A percentile compares a stretch with the other conserved stretches of the same genome.
Evolutionary conservation across 2,888 invertebrate genomes (phyloP).

Genomic region (Aquatica leii): DNA sequence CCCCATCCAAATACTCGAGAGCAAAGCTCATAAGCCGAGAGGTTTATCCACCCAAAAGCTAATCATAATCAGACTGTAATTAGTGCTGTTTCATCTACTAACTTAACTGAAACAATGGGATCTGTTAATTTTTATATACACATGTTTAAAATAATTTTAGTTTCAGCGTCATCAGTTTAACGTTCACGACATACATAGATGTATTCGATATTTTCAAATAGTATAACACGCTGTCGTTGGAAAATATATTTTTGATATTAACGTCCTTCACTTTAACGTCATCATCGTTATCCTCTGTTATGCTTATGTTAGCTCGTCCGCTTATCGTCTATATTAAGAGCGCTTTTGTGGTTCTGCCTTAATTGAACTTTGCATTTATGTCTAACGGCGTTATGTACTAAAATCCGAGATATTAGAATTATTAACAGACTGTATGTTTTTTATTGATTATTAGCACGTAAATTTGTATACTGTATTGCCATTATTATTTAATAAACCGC

Average conservation of each 20-base stretch:
- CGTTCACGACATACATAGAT: too few relatives aligned
- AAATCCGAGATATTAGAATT: too few relatives aligned
- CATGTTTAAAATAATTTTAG: conserved; percentile 16
- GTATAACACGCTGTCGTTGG: too few relatives aligned
- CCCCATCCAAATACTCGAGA: conserved; percentile 58
- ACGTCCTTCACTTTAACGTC: conserved; percentile 31
- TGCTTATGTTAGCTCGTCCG: conserved; percentile 32
- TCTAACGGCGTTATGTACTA: conserved; percentile 5
- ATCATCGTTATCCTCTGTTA: conserved; percentile 38
- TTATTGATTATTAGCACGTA: too few relatives aligned
- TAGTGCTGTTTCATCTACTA: conserved; percentile 51
- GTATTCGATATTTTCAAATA: too few relatives aligned
- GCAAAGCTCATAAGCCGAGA: conserved; percentile 59
- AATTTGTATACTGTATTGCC: too few relatives aligned
- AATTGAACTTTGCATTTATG: conserved; percentile 28
- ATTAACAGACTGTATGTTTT: too few relatives aligned
- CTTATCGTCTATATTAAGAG: conserved; percentile 30
- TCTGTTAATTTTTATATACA: conserved; percentile 16
- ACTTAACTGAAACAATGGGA: conserved; percentile 32
- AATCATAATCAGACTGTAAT: conserved; percentile 62
- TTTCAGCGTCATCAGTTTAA: too few relatives aligned
- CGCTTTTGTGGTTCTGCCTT: conserved; percentile 29
- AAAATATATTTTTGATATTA: conserved; percentile 19
- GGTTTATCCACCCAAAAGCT: conserved; percentile 60
- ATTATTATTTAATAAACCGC: too few relatives aligned